Conservation (phyloP, 2,888 invertebrate genomes). For the Nemotelus pantherinus region DNA sequence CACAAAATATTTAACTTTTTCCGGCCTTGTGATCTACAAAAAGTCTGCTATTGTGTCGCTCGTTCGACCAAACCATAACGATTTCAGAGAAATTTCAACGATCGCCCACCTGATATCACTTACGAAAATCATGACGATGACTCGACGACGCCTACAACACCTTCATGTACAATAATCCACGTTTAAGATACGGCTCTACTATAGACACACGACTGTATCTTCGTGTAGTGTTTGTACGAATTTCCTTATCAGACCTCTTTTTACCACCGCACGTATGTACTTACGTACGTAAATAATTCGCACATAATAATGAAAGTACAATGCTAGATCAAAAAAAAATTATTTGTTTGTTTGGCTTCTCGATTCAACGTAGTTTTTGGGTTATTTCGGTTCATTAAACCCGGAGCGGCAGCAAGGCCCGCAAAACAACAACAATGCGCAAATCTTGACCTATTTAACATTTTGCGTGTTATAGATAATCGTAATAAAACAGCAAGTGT, state of each 20-base stretch:
- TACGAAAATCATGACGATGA: not conserved
- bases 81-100: conserved; percentile 24
- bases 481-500: not conserved
- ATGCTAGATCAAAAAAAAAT: conserved; percentile 11
- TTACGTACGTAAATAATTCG: not conserved
- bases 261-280: too few species aligned
- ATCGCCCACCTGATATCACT: conserved; percentile 22
- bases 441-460: conserved; percentile 43
- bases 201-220: not conserved
- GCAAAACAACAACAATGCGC: conserved; percentile 28
- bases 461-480: conserved; percentile 34
- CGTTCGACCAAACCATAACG: not conserved
- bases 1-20: too few species aligned
- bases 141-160: conserved; percentile 3
- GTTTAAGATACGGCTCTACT: not conserved
- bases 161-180: not conserved
- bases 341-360: conserved; percentile 7
- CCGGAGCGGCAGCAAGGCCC: too few species aligned
- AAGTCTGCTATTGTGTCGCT: too few species aligned
- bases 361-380: conserved; percentile 18
- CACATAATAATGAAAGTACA: conserved; percentile 7
- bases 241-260: conserved; percentile 11
- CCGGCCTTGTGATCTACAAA: too few species aligned
- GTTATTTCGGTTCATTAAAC: conserved; percentile 35
- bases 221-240: conserved; percentile 5